These are phyloP conservation scores for Oligia latruncula DNA, from an alignment of 2,888 invertebrate species.

Conservation along the genomic window DNA sequence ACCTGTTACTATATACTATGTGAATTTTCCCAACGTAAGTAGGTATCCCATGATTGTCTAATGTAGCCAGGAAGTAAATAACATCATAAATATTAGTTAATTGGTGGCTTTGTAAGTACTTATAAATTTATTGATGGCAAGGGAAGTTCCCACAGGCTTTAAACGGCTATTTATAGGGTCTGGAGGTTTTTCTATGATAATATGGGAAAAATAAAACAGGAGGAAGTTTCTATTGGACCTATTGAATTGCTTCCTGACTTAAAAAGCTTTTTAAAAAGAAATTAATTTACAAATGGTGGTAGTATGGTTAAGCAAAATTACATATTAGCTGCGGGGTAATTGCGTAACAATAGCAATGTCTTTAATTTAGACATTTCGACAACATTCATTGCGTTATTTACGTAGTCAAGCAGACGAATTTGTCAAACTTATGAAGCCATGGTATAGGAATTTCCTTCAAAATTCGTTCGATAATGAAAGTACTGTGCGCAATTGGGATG, in stretches of 20 bases:
- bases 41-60: constrained; percentile 54
- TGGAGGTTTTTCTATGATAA: not conserved
- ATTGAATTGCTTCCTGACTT: not conserved
- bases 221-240: not conserved
- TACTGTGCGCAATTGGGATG: not conserved
- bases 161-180: constrained; percentile 17
- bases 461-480: not conserved
- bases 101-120: not conserved
- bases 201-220: not conserved
- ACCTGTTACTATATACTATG: constrained; percentile 3
- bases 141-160: constrained; percentile 10
- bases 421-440: not conserved
- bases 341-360: not conserved
- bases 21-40: constrained; percentile 30
- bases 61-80: constrained; percentile 31
- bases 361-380: no score
- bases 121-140: constrained; percentile 18
- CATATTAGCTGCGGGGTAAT: not conserved
- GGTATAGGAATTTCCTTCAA: not conserved
- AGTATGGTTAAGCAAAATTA: no score
- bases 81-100: constrained; percentile 23
- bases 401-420: not conserved
- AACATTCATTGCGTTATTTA: not conserved
- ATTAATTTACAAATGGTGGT: not conserved
- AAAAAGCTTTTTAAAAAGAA: not conserved